Conservation (phyloP, 2,113 vertebrate genomes). For the Charadrius vociferus region DNA sequence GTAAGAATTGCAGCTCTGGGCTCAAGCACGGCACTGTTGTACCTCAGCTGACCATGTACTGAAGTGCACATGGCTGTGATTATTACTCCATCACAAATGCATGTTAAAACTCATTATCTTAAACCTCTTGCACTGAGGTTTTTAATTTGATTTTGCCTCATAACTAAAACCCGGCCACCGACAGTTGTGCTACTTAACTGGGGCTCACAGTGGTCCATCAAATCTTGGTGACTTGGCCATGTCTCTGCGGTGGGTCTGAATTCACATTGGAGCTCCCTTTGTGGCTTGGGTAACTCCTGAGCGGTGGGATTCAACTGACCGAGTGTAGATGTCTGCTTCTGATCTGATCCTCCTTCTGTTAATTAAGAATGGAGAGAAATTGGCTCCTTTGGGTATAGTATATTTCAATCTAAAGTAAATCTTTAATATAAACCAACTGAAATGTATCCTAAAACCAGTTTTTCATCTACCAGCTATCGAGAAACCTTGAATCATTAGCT, state of each 20-base stretch:
- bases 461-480: background rate
- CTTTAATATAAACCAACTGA: background rate
- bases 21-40: background rate
- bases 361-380: background rate
- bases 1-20: background rate
- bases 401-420: background rate
- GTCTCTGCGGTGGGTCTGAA: background rate
- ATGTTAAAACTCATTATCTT: background rate
- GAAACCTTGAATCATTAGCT: background rate
- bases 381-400: fast-evolving
- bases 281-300: background rate
- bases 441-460: background rate
- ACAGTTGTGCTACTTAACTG: background rate
- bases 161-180: background rate
- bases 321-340: background rate
- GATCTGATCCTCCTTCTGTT: background rate
- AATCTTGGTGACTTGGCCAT: background rate
- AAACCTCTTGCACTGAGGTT: background rate
- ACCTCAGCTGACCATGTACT: background rate
- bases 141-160: background rate
- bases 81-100: background rate
- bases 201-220: background rate
- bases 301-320: background rate
- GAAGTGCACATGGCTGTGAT: background rate
- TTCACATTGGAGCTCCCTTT: background rate